phyloP scores from a whole-genome alignment of 92 coral and sea anemone genomes.

The Diadumene lineata region DNA sequence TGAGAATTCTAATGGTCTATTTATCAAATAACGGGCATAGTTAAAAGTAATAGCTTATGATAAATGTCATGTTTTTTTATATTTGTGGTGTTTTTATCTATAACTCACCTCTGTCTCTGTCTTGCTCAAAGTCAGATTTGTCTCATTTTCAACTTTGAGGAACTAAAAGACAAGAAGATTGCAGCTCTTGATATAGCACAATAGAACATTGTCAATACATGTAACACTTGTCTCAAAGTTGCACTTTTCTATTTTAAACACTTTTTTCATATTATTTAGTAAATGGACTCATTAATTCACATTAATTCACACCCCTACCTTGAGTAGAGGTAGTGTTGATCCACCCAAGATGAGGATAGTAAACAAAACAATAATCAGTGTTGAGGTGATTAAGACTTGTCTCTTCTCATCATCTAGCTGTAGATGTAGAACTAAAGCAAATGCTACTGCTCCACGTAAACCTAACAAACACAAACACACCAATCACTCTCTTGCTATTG shows the following conservation, averaged over 20 bases:
- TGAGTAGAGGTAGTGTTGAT: constrained; percentile 90
- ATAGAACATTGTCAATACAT: too few relatives aligned
- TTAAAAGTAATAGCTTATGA: too few relatives aligned
- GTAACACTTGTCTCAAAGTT: too few relatives aligned
- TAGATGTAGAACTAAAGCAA: constrained; percentile 94
- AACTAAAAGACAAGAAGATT: constrained; percentile 33
- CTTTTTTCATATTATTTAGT: too few relatives aligned
- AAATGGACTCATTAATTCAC: too few relatives aligned
- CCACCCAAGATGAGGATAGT: constrained; percentile 90
- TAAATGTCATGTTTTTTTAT: too few relatives aligned
- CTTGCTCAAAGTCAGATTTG: constrained; percentile 86
- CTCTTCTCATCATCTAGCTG: constrained; percentile 87
- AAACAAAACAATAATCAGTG: constrained; percentile 89
- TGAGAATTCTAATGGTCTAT: too few relatives aligned
- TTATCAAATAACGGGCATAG: too few relatives aligned
- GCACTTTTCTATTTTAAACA: too few relatives aligned
- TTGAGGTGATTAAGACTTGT: constrained; percentile 91
- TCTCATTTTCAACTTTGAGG: constrained; percentile 73
- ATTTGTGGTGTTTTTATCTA: too few relatives aligned
- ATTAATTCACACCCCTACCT: too few relatives aligned
- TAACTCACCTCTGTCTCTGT: constrained; percentile 90
- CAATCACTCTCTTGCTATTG: too few relatives aligned
- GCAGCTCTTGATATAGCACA: not conserved
- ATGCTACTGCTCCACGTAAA: constrained; percentile 97
- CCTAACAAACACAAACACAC: constrained; percentile 41